Conservation (phyloP, 2,797 vertebrate genomes). For the Chelmon rostratus region DNA sequence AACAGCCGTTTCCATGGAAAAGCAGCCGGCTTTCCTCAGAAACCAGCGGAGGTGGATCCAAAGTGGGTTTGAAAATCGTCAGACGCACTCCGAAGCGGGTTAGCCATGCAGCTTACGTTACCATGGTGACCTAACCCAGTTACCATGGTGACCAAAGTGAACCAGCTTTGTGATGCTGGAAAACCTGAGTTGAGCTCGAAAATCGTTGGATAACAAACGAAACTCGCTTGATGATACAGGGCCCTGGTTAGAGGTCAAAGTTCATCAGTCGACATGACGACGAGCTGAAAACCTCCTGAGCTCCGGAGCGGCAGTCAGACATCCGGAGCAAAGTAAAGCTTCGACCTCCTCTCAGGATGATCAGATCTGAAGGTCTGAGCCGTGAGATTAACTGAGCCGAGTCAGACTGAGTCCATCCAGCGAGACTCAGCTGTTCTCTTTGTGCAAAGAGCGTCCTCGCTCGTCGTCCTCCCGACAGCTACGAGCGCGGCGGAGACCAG, state of each 20-base stretch:
- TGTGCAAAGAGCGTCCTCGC: constrained; percentile 23
- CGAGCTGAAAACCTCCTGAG: no score
- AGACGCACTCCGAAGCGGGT: no score
- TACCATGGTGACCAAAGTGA: not conserved
- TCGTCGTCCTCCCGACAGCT: constrained; percentile 4
- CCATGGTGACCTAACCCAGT: not conserved
- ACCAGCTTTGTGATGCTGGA: not conserved
- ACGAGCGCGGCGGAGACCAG: constrained; percentile 42
- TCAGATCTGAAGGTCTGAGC: not conserved
- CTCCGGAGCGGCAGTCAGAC: no score
- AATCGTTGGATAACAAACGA: no score
- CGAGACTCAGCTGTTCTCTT: not conserved
- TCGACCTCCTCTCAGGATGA: not conserved
- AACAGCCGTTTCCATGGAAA: no score
- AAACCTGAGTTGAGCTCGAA: not conserved
- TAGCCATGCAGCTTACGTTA: not conserved
- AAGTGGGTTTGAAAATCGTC: no score
- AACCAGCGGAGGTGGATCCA: no score
- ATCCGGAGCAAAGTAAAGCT: constrained; percentile 11
- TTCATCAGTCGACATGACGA: constrained; percentile 27
- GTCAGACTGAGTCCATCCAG: not conserved
- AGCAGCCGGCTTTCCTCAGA: no score
- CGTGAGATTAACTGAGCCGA: no score
- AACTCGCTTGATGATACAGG: not conserved
- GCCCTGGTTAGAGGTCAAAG: constrained; percentile 9